A percentile compares a stretch with the other conserved stretches of the same genome.
Conservation (phyloP, 2,888 invertebrate species). For the Prosapia bicincta region DNA sequence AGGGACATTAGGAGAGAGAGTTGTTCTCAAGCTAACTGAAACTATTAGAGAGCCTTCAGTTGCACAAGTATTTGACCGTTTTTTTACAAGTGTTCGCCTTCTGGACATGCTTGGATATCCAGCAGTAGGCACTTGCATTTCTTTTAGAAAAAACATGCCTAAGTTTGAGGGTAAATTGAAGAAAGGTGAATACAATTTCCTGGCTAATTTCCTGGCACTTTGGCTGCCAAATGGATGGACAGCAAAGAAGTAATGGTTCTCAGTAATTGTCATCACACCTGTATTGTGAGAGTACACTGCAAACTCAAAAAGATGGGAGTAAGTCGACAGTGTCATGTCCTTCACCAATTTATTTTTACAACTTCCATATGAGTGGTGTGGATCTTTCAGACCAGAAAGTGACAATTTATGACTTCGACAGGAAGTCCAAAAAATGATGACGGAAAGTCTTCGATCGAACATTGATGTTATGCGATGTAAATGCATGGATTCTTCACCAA, state of each 20-base stretch:
- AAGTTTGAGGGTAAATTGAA: too few species aligned
- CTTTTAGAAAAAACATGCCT: constrained; percentile 34
- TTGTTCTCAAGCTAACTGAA: too few species aligned
- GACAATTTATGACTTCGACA: too few species aligned
- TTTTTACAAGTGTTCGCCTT: constrained; percentile 34
- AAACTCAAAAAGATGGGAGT: constrained; percentile 40
- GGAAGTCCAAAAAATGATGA: too few species aligned
- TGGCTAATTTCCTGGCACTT: constrained; percentile 32
- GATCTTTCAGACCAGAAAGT: constrained; percentile 41
- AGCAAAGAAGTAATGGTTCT: constrained; percentile 41
- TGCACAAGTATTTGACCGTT: constrained; percentile 27
- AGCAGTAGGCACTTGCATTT: too few species aligned
- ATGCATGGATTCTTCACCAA: constrained; percentile 37
- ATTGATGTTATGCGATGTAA: constrained; percentile 39
- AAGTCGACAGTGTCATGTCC: constrained; percentile 38
- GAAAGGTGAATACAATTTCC: too few species aligned
- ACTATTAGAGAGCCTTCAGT: too few species aligned
- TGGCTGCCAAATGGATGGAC: constrained; percentile 39
- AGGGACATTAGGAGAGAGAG: constrained; percentile 35
- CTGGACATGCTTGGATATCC: constrained; percentile 32
- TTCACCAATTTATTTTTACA: constrained; percentile 34
- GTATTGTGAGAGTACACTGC: constrained; percentile 21
- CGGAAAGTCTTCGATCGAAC: constrained; percentile 40
- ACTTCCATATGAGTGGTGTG: constrained; percentile 39
- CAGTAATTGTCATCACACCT: constrained; percentile 39